Conservation (phyloP, 2,888 invertebrate genomes). For the Caenorhabditis doughertyi region DNA sequence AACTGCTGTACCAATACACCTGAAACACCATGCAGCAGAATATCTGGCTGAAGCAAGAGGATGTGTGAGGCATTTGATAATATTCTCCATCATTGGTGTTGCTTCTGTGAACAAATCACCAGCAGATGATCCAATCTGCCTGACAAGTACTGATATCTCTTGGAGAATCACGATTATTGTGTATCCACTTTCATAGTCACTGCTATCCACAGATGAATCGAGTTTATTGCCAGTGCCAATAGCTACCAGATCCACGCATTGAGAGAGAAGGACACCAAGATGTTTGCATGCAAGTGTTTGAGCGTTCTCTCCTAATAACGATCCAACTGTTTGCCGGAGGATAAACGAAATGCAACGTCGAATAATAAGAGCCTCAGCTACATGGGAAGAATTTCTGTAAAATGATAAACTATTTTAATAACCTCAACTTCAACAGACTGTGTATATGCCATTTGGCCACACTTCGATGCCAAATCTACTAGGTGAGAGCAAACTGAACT, state of each 20-base stretch:
- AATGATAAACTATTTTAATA: not conserved
- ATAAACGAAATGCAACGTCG: constrained; percentile 96
- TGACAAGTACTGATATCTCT: constrained; percentile 92
- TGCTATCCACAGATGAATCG: constrained; percentile 59
- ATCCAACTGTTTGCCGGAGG: constrained; percentile 84
- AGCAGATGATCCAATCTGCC: constrained; percentile 95
- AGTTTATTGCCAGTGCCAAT: constrained; percentile 50
- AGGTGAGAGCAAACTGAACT: constrained; percentile 92
- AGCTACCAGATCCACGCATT: constrained; percentile 94
- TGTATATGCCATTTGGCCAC: constrained; percentile 73
- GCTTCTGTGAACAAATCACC: constrained; percentile 93
- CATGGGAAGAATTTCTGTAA: constrained; percentile 73
- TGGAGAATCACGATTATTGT: constrained; percentile 89
- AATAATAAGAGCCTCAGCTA: constrained; percentile 93
- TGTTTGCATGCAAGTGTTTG: constrained; percentile 95
- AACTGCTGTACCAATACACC: constrained; percentile 90
- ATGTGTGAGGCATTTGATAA: constrained; percentile 91
- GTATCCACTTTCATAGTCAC: constrained; percentile 66
- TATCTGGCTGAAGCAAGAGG: constrained; percentile 94
- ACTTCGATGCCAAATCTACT: constrained; percentile 83
- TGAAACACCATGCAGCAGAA: constrained; percentile 92
- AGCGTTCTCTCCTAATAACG: constrained; percentile 96
- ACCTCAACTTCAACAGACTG: constrained; percentile 63
- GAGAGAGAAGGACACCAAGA: constrained; percentile 92
- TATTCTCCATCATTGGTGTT: constrained; percentile 88